Base-by-base conservation (phyloP, 2,113 vertebrate species). In the Oreocharis arfaki region DNA sequence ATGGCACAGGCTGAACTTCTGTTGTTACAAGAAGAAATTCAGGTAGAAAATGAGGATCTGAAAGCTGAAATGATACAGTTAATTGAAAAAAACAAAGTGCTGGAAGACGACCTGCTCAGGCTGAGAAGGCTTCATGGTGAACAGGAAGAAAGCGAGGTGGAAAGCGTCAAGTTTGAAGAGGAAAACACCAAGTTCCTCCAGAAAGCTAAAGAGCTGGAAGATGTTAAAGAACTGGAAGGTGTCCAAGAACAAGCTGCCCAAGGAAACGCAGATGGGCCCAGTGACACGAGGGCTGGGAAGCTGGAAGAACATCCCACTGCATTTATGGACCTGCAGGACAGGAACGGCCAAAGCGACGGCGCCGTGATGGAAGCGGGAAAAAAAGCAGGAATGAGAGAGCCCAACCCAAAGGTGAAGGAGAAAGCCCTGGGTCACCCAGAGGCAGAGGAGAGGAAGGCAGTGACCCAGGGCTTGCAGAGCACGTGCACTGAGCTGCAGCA, bases 401-500 rank as follows among this genome's bases (percentile, higher is more conserved):
- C 94, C 28, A 84, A 16, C 18, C 28, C 80, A 19, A 89, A 96
- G 78, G 46, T 83, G 86, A 90, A 95, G 82, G 97, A 97, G 47
- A 70, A 91, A 2, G 44, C 81, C 3, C 60, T 85, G 91, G 81
- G 84, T 12, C 53, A 89, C 75, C 85, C 94, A 89, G 63, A 98
- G 98, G 92, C 92, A 16, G 98, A 98, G 15, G 80, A 97, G 76
- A 96, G 98, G 64, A 98, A 94, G 14, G 47, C 60, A 5, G 97
- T 90, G 73, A 96, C 98, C 30, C 91, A 96, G 8, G 96, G 98
- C 84, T 93, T 99, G 21, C 99, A 98, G 55, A 96, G 96, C 93
- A 93, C 98, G 13, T 98, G 98, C 52, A 69, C 97, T 28, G 97
- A 97, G 39, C 97, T 99, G 95, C 98, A 98, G 73, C 96, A 97